phyloP scores from a whole-genome alignment of 2,113 vertebrate genomes.

The Gadus chalcogrammus region DNA sequence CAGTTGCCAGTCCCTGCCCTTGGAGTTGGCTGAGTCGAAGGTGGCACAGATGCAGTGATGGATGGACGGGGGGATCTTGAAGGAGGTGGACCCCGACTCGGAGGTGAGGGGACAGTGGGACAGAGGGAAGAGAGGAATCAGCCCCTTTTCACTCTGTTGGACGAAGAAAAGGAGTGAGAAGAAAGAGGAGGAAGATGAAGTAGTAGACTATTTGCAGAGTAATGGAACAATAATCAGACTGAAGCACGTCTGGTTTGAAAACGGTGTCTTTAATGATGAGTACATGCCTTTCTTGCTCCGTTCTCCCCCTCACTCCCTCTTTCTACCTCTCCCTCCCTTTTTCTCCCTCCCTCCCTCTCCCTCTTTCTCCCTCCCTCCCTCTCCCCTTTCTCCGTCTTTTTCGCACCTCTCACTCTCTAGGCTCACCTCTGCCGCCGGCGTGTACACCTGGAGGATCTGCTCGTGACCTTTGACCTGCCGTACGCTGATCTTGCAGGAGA shows the following conservation, averaged over 20 bases:
- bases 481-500: slow-evolving; percentile 93
- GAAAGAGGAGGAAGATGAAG: neutral
- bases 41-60: slow-evolving; percentile 94
- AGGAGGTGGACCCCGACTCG: slow-evolving; percentile 90
- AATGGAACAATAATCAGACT: no score
- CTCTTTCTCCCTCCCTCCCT: no score
- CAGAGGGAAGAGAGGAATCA: slow-evolving; percentile 83
- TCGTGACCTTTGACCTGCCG: slow-evolving; percentile 94
- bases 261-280: neutral
- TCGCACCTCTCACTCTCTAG: neutral
- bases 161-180: no score
- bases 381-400: no score
- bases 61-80: slow-evolving; percentile 96
- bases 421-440: slow-evolving; percentile 86
- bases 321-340: slow-evolving; percentile 11
- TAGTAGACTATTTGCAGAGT: neutral
- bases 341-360: no score
- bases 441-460: slow-evolving; percentile 93
- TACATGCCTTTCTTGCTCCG: no score
- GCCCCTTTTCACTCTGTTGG: slow-evolving; percentile 81
- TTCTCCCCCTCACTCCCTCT: neutral
- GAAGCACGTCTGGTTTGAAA: no score
- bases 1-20: slow-evolving; percentile 99
- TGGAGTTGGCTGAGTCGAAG: slow-evolving; percentile 88
- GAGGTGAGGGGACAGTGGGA: slow-evolving; percentile 86